These are phyloP conservation scores for Gallinago media DNA, from an alignment of 2,113 vertebrate species.

Conservation along the genomic window DNA sequence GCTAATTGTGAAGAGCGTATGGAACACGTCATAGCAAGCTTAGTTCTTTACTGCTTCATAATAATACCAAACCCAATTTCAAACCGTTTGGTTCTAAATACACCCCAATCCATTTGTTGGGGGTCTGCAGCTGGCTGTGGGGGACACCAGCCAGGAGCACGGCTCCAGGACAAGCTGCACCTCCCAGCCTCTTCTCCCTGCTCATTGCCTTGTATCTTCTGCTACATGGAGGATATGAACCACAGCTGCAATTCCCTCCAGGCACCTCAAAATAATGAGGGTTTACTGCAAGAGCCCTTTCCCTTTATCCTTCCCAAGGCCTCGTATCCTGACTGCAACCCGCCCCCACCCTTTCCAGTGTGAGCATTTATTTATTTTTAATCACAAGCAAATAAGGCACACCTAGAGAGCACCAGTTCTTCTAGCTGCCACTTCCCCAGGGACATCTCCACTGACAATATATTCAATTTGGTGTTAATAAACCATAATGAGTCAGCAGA, in stretches of 20 bases:
- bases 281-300: not conserved
- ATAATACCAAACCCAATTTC: not conserved
- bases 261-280: not conserved
- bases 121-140: fast-evolving
- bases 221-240: not conserved
- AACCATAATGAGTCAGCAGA: conserved; percentile 48
- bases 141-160: fast-evolving
- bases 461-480: conserved; percentile 48
- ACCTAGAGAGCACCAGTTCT: not conserved
- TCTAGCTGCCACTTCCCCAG: not conserved
- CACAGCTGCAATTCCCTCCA: not conserved
- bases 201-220: not conserved
- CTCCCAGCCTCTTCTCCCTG: not conserved
- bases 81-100: not conserved
- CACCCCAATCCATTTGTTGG: fast-evolving
- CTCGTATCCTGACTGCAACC: not conserved
- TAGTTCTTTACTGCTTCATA: not conserved
- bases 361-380: conserved; percentile 10
- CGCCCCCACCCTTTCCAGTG: not conserved
- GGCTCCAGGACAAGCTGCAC: not conserved
- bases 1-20: not conserved
- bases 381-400: not conserved
- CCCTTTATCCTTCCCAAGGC: not conserved
- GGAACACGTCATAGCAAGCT: not conserved
- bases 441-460: not conserved